These are phyloP conservation scores for Trididemnum nubilum DNA, from an alignment of 23 tunicate species.

Conservation along the genomic window DNA sequence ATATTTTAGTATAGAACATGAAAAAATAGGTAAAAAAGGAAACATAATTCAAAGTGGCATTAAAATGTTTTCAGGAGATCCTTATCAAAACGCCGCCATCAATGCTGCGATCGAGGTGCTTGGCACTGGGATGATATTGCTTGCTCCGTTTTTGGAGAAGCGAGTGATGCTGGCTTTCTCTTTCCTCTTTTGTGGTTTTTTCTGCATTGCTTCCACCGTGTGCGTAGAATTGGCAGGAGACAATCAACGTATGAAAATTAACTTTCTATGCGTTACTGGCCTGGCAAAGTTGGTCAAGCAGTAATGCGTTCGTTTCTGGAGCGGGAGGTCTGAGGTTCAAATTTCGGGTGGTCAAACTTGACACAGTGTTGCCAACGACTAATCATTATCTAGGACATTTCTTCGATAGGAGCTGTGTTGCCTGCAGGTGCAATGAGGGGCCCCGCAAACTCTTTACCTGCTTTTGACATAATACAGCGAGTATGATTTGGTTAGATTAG, in stretches of 20 bases:
- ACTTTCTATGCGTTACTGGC: background rate
- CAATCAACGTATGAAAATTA: constrained; percentile 13
- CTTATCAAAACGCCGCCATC: constrained; percentile 44
- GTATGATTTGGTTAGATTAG: too few relatives aligned
- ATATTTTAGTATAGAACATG: too few relatives aligned
- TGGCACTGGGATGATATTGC: constrained; percentile 20
- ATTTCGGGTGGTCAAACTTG: background rate
- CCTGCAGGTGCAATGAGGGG: background rate
- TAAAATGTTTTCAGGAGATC: too few relatives aligned
- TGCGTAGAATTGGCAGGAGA: constrained; percentile 44
- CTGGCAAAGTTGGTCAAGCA: too few relatives aligned
- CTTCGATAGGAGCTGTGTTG: background rate
- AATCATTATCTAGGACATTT: background rate
- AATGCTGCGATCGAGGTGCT: constrained; percentile 61
- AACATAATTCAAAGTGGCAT: too few relatives aligned
- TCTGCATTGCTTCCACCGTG: constrained; percentile 47
- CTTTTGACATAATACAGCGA: too few relatives aligned
- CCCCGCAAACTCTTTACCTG: background rate
- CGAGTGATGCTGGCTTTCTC: background rate
- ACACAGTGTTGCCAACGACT: background rate
- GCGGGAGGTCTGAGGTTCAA: background rate
- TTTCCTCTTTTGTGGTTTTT: constrained; percentile 28
- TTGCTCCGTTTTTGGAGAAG: constrained; percentile 20
- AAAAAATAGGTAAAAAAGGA: too few relatives aligned
- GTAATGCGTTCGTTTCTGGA: background rate